Evolutionary conservation across 1,140 invertebrate genomes (phyloP).

Genomic region (Drosophila orosa): DNA sequence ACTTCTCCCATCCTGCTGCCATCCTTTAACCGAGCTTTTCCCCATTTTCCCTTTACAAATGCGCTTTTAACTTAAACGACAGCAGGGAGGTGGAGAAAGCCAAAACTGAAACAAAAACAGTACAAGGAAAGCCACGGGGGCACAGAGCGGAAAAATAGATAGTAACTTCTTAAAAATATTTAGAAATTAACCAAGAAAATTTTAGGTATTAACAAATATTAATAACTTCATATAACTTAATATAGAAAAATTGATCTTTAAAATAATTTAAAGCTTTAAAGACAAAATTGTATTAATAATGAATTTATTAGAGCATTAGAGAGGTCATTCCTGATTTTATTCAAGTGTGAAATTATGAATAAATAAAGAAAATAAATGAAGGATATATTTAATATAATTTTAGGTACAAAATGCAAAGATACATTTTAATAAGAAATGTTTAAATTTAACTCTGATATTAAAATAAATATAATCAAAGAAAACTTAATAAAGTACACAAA

Average conservation of each 20-base stretch:
- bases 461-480: too few species aligned
- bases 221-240: too few species aligned
- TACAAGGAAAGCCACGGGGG: neutral
- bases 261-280: neutral
- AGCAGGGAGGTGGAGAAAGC: conserved; percentile 33
- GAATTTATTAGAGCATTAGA: neutral
- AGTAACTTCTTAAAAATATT: neutral
- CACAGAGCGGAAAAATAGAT: conserved; percentile 3
- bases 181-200: too few species aligned
- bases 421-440: neutral
- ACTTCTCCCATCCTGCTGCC: neutral
- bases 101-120: conserved; percentile 26
- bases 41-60: conserved; percentile 61
- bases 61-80: conserved; percentile 80
- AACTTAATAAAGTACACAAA: too few species aligned
- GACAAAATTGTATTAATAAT: neutral
- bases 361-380: too few species aligned
- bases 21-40: neutral
- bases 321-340: too few species aligned
- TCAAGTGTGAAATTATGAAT: neutral
- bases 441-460: neutral
- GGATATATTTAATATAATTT: neutral
- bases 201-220: too few species aligned
- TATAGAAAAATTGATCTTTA: neutral
- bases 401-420: neutral